Base-by-base conservation (phyloP, 2,888 invertebrate species). In the Hydroisotoma schaefferi region DNA sequence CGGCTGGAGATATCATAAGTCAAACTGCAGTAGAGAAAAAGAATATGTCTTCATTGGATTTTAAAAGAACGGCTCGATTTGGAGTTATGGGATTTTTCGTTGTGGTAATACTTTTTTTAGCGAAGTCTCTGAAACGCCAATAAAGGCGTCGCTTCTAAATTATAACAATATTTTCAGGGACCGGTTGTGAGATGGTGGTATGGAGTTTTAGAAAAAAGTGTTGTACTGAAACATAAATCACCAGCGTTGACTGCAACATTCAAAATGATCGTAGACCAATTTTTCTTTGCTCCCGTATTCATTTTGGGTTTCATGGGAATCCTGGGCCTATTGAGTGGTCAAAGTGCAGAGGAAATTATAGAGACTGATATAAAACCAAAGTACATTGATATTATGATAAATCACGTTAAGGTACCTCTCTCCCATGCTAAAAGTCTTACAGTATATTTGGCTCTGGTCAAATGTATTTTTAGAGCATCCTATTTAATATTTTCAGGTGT, bases 221-320 rank as follows among this genome's bases (percentile, higher is more conserved):
- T 85, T 67, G 84, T 84, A 38, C 80, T 82, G 2, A n/a, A n/a
- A n/a, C n/a, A n/a, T n/a, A 77, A 77, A 68, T 29, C 56, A 1
- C 80, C 80, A 70, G 74, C 76, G 20, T 80, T 81, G 28, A 75
- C 74, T 27, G 82, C 82, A 2, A 27, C 87, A 1, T 85, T 84
- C 75, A 90, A 89, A 80, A 84, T 89, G 29, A 76, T 81, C 37
- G 75, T 82, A 52, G 90, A 90, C 78, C 90, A 90, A 78, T 73
- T 82, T 5, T 56, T 85, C n/a, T 88, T 88, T 78, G 87, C 88
- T 20, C 90, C 90, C 22, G 67, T 77, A 43, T 86, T 88, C 74
- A 33, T 61, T 1, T 29, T 43, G 2, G 49, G 29, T 29, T 61
- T 61, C 44, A 57, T 61, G n/a, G 57, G 25, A 3, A 8, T 61